A percentile compares a stretch with the other conserved stretches of the same genome.
Conservation (phyloP, 1,140 invertebrate genomes). For the Thaumatotibia leucotreta region DNA sequence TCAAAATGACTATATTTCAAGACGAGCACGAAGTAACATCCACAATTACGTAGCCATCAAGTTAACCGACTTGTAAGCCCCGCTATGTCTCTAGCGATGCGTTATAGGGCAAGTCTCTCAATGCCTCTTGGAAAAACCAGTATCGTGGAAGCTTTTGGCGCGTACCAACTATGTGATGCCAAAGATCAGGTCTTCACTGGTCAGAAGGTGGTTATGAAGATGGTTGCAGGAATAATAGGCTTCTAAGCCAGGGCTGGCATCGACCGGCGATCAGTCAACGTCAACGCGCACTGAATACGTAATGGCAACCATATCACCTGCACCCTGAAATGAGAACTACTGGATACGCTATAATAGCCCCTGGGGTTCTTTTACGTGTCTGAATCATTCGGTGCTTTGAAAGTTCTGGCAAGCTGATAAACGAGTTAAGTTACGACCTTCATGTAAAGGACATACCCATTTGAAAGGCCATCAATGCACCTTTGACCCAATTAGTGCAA, state of each 20-base stretch:
- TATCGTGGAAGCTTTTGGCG: neutral
- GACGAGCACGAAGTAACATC: neutral
- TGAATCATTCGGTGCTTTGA: neutral
- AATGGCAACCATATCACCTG: slow-evolving; percentile 6
- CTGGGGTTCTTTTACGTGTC: neutral
- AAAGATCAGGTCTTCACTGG: neutral
- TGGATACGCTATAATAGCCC: neutral
- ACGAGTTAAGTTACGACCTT: no score
- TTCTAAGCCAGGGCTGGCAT: neutral
- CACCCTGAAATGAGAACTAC: neutral
- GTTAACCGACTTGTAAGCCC: neutral
- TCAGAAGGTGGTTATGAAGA: neutral
- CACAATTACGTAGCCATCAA: neutral
- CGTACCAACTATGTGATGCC: neutral
- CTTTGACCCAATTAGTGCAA: no score
- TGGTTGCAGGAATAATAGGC: neutral
- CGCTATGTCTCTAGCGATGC: neutral
- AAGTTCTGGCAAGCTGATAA: neutral
- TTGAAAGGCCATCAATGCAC: no score
- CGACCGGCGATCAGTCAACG: slow-evolving; percentile 9
- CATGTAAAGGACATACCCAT: no score
- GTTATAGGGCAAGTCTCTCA: neutral
- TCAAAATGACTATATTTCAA: neutral
- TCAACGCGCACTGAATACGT: slow-evolving; percentile 4
- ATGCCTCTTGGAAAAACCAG: neutral